Conservation (phyloP, 2,888 invertebrate species). For the Eucera pruinosa region DNA sequence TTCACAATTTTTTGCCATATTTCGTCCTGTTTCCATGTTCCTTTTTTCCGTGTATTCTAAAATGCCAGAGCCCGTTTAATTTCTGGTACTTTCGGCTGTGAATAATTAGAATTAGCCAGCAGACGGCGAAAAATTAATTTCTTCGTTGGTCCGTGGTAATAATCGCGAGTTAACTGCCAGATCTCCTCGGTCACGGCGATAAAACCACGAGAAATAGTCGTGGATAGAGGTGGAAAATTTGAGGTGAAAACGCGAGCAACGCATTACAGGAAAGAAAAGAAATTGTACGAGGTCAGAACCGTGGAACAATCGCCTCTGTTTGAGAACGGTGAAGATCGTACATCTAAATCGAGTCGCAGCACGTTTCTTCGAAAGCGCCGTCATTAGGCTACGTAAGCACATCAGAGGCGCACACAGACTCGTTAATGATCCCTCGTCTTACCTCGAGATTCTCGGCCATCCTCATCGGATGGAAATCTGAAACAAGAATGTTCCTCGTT, state of each 20-base stretch:
- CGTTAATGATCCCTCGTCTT: constrained; percentile 23
- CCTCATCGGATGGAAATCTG: constrained; percentile 22
- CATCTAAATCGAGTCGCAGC: constrained; percentile 14
- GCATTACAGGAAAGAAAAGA: constrained; percentile 1
- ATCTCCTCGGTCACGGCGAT: neutral
- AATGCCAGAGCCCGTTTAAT: neutral
- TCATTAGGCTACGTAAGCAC: constrained; percentile 24
- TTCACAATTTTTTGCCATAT: neutral
- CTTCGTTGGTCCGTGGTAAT: neutral
- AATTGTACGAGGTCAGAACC: neutral
- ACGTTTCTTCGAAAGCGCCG: constrained; percentile 9
- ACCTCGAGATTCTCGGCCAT: constrained; percentile 21
- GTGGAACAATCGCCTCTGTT: constrained; percentile 10
- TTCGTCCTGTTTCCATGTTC: neutral
- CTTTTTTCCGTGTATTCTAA: neutral
- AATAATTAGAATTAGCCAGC: constrained; percentile 22
- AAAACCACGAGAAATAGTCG: neutral
- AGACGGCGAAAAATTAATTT: constrained; percentile 30
- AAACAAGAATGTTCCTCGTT: neutral
- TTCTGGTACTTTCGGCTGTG: constrained; percentile 8
- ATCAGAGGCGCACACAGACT: neutral
- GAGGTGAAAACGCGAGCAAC: constrained; percentile 11
- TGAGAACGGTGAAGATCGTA: constrained; percentile 9
- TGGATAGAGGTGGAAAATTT: neutral
- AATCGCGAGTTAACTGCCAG: constrained; percentile 24